These are phyloP conservation scores for Sphaeramia orbicularis DNA, from an alignment of 2,797 vertebrate genomes.

Conservation along the genomic window DNA sequence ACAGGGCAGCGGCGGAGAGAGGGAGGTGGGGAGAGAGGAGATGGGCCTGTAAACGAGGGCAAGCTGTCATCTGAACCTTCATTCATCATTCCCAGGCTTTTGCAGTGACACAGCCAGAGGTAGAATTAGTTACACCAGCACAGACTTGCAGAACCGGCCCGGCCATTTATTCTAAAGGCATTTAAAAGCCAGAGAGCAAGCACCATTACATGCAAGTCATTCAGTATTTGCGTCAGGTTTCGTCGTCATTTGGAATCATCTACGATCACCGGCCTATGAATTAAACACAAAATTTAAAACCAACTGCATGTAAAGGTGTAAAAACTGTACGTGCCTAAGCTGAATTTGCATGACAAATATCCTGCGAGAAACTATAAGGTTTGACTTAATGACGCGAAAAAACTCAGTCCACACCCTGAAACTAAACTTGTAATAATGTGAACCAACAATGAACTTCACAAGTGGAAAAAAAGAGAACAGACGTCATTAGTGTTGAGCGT, in stretches of 20 bases:
- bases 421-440: conserved; percentile 34
- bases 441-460: conserved; percentile 5
- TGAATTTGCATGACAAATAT: conserved; percentile 30
- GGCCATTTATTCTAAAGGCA: conserved; percentile 42
- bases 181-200: conserved; percentile 9
- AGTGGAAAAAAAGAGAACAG: conserved; percentile 17
- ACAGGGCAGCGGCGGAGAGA: conserved; percentile 28
- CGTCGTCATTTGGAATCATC: conserved; percentile 3
- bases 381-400: conserved; percentile 34
- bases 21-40: conserved; percentile 26
- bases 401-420: conserved; percentile 42
- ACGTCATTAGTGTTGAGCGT: background rate
- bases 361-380: conserved; percentile 26
- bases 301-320: background rate
- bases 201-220: conserved; percentile 18
- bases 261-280: background rate
- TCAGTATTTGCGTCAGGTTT: conserved; percentile 18
- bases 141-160: conserved; percentile 27
- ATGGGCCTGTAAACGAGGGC: conserved; percentile 61
- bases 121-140: conserved; percentile 55
- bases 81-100: conserved; percentile 65
- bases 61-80: conserved; percentile 71
- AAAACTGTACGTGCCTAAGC: background rate
- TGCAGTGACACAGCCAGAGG: conserved; percentile 58
- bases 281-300: background rate